Conservation (phyloP, 2,797 vertebrate species). For the Ptychadena robeensis region DNA sequence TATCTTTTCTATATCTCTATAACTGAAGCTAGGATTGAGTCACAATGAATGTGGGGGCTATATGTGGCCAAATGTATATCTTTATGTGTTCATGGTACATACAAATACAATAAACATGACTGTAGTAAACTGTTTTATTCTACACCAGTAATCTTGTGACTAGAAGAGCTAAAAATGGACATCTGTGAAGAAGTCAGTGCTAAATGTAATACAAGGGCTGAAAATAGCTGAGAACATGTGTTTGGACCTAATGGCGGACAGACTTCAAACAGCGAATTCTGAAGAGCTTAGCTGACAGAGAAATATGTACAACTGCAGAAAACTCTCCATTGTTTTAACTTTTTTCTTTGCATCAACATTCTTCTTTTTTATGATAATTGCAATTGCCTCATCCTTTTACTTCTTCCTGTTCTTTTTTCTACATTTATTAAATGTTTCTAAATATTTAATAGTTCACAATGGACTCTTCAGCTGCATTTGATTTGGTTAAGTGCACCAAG, state of each 20-base stretch:
- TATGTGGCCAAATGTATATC: no score
- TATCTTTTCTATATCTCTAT: no score
- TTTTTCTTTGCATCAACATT: constrained; percentile 37
- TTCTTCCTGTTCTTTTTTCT: constrained; percentile 56
- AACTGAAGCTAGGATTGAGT: no score
- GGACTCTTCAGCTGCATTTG: constrained; percentile 62
- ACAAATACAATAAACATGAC: background rate
- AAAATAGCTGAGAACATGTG: background rate
- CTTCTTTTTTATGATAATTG: constrained; percentile 56
- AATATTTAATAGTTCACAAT: constrained; percentile 65
- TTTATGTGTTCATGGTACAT: no score
- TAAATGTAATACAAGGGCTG: background rate
- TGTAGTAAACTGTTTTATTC: background rate
- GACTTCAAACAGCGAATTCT: background rate
- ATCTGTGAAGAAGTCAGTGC: background rate
- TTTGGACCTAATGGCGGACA: background rate
- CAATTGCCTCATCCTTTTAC: constrained; percentile 46
- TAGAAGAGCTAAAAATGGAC: background rate
- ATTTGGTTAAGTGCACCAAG: constrained; percentile 65
- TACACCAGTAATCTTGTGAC: background rate
- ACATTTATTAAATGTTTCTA: constrained; percentile 63
- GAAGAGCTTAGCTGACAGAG: background rate
- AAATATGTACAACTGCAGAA: background rate
- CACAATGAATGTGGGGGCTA: no score
- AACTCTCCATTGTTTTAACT: background rate